phyloP scores from a whole-genome alignment of 2,113 vertebrate species.

The Gnathonemus echidnorhynchus region DNA sequence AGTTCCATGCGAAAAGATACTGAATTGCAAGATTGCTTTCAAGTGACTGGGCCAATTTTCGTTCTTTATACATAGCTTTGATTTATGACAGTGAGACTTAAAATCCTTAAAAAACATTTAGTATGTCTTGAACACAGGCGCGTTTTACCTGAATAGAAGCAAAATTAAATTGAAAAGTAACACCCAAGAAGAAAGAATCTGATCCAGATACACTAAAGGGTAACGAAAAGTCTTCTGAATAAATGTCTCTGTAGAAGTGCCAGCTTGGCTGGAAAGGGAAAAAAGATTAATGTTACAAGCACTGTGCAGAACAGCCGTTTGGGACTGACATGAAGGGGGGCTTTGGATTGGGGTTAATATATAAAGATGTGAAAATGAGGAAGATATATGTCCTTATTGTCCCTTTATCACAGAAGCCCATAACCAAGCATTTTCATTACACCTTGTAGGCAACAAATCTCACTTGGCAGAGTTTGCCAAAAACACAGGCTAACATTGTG shows the following conservation, averaged over 20 bases:
- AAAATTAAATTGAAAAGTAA: neutral
- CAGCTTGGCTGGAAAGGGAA: neutral
- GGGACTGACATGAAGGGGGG: neutral
- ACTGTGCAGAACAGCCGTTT: neutral
- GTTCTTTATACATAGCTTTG: neutral
- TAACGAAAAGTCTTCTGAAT: neutral
- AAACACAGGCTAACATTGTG: neutral
- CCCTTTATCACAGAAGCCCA: neutral
- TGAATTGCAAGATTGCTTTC: neutral
- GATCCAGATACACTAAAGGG: neutral
- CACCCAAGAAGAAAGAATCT: neutral
- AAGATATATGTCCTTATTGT: neutral
- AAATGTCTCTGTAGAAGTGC: neutral
- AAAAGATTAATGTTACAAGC: neutral
- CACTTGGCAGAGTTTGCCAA: neutral
- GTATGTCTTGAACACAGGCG: neutral
- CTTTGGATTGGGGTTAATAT: neutral
- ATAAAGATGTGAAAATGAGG: neutral
- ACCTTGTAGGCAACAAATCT: neutral
- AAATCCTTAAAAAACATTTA: neutral
- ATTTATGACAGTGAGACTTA: neutral
- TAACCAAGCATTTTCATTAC: neutral
- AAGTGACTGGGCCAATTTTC: neutral
- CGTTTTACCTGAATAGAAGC: neutral
- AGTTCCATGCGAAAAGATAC: neutral